Base-by-base conservation (phyloP, 1,140 invertebrate species). In the Megathymus violae region DNA sequence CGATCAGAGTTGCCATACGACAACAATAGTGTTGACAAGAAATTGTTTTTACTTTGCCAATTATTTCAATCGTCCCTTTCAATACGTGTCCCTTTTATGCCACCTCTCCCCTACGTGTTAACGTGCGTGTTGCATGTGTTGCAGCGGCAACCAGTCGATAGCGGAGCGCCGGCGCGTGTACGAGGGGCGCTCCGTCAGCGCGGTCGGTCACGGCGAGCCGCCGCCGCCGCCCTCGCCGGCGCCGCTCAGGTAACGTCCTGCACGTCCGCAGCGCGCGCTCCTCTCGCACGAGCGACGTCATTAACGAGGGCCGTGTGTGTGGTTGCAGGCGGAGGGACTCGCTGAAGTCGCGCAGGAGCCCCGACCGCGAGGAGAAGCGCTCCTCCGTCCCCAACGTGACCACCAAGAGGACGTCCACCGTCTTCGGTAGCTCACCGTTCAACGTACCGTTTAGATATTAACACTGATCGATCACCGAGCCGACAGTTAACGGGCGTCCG, bases 361-460 rank as follows among this genome's bases (percentile, higher is more conserved):
- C 89, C 0, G 89, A 92, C 0, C 85, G 88, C 0, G 90, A 91
- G 41, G 90, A 92, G 27, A 91, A 90, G 59, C 76, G 84, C 1
- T 73, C 88, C 0, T 89, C 89, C 0, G 88, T 89, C 3, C 85
- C 88, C 0, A 91, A 92, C 58, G 88, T 91, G 5, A 85, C 91
- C 1, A 94, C 95, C 0, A 97, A 97, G 76, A 92, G 96, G 72
- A 97, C 96, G 13, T 97, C 96, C 1, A 97, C 96, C 16, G 96
- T 97, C 5, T 97, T 97, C 79, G 96, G 96, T 95, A 90, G 78
- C 65, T 50, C n/a, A n/a, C n/a, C n/a, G n/a, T n/a, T n/a, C n/a
- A n/a, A n/a, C n/a, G n/a, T n/a, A n/a, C n/a, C n/a, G n/a, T n/a
- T n/a, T n/a, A n/a, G n/a, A n/a, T n/a, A n/a, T n/a, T n/a, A n/a